Percentiles rank a stretch among this genome's conserved stretches.
phyloP scores from a whole-genome alignment of 2,888 invertebrate species.

The Lasioglossum marginatum region DNA sequence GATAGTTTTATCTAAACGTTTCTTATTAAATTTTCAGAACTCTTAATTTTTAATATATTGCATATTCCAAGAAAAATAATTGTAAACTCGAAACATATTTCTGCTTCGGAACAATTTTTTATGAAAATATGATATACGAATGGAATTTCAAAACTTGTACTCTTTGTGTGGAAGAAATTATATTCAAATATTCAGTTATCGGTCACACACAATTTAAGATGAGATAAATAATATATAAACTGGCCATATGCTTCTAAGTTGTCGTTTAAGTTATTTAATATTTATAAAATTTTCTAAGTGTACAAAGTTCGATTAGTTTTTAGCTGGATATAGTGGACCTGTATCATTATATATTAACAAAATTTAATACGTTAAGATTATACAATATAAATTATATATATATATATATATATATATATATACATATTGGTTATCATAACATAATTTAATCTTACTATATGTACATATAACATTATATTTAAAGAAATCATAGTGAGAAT shows the following conservation, averaged over 20 bases:
- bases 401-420: background rate
- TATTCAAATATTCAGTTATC: conserved; percentile 10
- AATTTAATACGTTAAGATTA: conserved; percentile 39
- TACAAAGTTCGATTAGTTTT: conserved; percentile 51
- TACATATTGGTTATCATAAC: conserved; percentile 39
- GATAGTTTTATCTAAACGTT: background rate
- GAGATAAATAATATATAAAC: conserved; percentile 21
- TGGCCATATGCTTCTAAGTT: conserved; percentile 19
- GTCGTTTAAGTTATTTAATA: conserved; percentile 27
- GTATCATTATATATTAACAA: conserved; percentile 45
- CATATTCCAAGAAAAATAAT: background rate
- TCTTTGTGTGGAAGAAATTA: background rate
- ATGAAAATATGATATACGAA: background rate
- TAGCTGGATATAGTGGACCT: conserved; percentile 71
- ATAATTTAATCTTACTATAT: conserved; percentile 48
- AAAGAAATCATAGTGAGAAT: conserved; percentile 40
- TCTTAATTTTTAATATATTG: conserved; percentile 19
- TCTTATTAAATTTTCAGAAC: background rate
- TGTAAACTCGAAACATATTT: background rate
- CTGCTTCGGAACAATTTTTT: background rate
- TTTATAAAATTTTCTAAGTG: conserved; percentile 28
- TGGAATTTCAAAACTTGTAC: background rate
- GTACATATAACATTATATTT: conserved; percentile 48
- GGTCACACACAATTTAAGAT: conserved; percentile 3
- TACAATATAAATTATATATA: conserved; percentile 2